Evolutionary conservation across 1,140 invertebrate species (phyloP), one percentile per base, ranked within the genome.

Genomic region (Meloidogyne chitwoodi): DNA sequence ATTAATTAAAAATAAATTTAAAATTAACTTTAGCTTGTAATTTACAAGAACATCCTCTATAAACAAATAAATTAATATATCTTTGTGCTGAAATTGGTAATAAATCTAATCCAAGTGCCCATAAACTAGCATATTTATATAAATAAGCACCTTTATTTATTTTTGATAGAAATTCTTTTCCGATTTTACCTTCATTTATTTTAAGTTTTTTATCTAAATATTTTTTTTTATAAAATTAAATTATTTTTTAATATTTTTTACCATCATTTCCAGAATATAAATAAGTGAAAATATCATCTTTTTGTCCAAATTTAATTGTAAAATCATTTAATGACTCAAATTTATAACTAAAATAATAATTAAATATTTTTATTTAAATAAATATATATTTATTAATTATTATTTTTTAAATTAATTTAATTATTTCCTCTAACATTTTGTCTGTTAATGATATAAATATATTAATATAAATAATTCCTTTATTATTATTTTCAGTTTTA

Each of bases 61-160:
- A 69, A n/a, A 11, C 34, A 29, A 56, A 61, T 61, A 69, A 41
- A 41, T 69, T 16, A 44, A 41, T 41, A 19, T 44, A 56, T 31
- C 6, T 16, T 48, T 61, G 19, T 14, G 12, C 29, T 14, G 6
- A 19, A 44, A 44, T 69, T 19, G 68, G 68, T 29, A 69, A n/a
- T 26, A 69, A 44, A 29, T 69, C 68, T 14, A 69, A 19, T 26
- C 68, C 68, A 29, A 69, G 68, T 61, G 61, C 61, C 68, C 68
- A 69, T 16, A 69, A 29, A 29, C 68, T 34, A 16, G 22, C n/a
- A 61, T 69, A 44, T 27, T 69, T 44, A 27, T 61, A 56, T 29
- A 69, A n/a, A 29, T 44, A 26, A 27, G 19, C 34, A n/a, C 48
- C 48, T 56, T 56, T 56, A 56, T 56, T 56, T 56, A 56, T 56